Evolutionary conservation across 2,797 vertebrate genomes (phyloP), one percentile per base, ranked within the genome.

Genomic region (Hozukius guyotensis): DNA sequence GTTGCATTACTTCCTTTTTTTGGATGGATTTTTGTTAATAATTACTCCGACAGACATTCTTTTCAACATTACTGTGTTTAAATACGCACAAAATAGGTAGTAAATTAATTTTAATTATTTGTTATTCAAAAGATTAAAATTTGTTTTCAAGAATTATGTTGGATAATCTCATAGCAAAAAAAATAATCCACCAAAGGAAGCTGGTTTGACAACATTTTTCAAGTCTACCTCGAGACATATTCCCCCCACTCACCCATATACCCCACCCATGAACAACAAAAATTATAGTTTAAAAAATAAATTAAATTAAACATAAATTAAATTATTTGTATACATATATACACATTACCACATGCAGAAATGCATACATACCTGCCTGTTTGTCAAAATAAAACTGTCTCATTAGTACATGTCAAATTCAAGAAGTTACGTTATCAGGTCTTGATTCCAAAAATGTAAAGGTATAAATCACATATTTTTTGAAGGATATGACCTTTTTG

Each of bases 251-350:
- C 46, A 49, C 16, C 46, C 46, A 49, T 20, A 49, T 49, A 8
- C 42, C 42, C 16, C 46, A 49, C 18, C 46, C 46, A 49, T 49
- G 46, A 49, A 8, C 46, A 49, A 49, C 46, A 49, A 0, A 8
- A 34, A 8, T 8, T 0, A 1, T 49, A 49, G 0, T 49, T 20
- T 49, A 0, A 3, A 49, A 49, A 0, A 49, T 49, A 3, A 46
- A 49, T 49, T 16, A 16, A 2, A 20, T 8, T 0, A 18, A 46
- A 46, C 3, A 46, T 46, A 18, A 49, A 0, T 18, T 0, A 0
- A 49, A 20, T 49, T 49, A 49, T 20, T 20, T 49, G 3, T 20
- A 49, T 0, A 18, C 16, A 20, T 9, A 46, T 46, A 18, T 49
- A 46, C 16, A 46, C 16, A 18, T 46, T 46, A 8, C 18, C 18